These are phyloP conservation scores for Xylota sylvarum DNA, from an alignment of 2,888 invertebrate genomes.

Conservation along the genomic window DNA sequence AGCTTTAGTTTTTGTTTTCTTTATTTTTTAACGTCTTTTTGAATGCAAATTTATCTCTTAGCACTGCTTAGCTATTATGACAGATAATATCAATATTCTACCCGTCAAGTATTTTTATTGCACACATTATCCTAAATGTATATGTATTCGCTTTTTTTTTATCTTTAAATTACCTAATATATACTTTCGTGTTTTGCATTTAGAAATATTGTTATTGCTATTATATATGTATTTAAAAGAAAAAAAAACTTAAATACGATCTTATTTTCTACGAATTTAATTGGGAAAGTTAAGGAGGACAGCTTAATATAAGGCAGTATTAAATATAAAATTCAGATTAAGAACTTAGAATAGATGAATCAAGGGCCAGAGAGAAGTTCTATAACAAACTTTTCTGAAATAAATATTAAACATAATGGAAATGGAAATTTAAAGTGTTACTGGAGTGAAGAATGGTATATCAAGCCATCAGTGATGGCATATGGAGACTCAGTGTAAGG, in stretches of 20 bases:
- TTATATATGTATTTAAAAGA: slow-evolving; percentile 11
- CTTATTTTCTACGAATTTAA: slow-evolving; percentile 9
- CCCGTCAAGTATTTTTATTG: slow-evolving; percentile 56
- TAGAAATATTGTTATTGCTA: slow-evolving; percentile 51
- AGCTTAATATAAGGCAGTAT: slow-evolving; percentile 8
- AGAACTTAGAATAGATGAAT: neutral
- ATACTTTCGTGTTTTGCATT: slow-evolving; percentile 29
- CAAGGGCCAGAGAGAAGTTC: neutral
- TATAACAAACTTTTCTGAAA: neutral
- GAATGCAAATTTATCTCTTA: neutral
- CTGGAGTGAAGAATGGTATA: too few relatives aligned
- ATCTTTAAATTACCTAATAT: slow-evolving; percentile 8
- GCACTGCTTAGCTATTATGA: slow-evolving; percentile 19
- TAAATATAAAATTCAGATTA: neutral
- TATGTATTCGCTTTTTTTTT: slow-evolving; percentile 16
- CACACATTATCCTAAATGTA: slow-evolving; percentile 29
- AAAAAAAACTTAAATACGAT: neutral
- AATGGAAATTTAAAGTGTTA: too few relatives aligned
- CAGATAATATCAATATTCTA: slow-evolving; percentile 61
- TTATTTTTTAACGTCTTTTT: slow-evolving; percentile 9
- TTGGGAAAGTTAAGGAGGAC: slow-evolving; percentile 48
- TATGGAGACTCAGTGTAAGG: too few relatives aligned
- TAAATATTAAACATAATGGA: neutral
- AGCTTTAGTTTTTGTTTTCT: slow-evolving; percentile 1
- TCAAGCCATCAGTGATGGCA: too few relatives aligned